phyloP scores from a whole-genome alignment of 2,113 vertebrate species.

The Apteryx mantelli region DNA sequence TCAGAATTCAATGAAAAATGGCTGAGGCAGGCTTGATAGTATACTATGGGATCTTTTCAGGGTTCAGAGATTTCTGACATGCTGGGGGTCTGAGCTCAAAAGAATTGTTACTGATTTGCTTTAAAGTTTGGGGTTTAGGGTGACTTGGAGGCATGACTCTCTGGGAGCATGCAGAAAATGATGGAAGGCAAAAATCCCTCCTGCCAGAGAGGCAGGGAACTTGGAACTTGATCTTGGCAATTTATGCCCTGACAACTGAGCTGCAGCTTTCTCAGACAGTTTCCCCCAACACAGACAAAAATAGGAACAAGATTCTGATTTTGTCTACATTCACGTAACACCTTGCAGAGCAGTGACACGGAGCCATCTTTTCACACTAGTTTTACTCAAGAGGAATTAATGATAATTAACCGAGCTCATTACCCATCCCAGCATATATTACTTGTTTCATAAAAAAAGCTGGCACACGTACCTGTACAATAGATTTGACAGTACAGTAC shows the following conservation, averaged over 20 bases:
- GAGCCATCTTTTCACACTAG: conserved; percentile 33
- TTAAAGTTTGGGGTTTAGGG: conserved; percentile 5
- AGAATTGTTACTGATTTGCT: conserved; percentile 39
- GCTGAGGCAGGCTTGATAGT: conserved; percentile 5
- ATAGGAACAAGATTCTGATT: conserved; percentile 42
- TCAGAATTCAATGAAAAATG: conserved; percentile 38
- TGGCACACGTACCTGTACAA: conserved; percentile 28
- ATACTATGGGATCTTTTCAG: conserved; percentile 12
- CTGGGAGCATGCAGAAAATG: not conserved
- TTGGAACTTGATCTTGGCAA: conserved; percentile 63
- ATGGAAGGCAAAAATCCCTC: conserved; percentile 5
- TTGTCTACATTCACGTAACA: conserved; percentile 33
- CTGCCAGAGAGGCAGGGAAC: conserved; percentile 29
- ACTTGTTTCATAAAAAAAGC: conserved; percentile 29
- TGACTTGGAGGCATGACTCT: not conserved
- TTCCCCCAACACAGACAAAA: conserved; percentile 33
- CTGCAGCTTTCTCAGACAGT: conserved; percentile 41
- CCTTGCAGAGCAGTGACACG: conserved; percentile 40
- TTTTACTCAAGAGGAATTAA: conserved; percentile 41
- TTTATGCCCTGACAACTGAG: conserved; percentile 21
- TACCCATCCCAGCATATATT: conserved; percentile 9
- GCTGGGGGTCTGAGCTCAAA: not conserved
- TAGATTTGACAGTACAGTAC: not conserved
- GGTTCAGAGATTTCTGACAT: conserved; percentile 19
- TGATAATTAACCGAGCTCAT: conserved; percentile 37